Percentiles rank a stretch among this genome's conserved stretches.
Evolutionary conservation across 2,888 invertebrate species (phyloP).

Genomic region (Coecobrya sp.): DNA sequence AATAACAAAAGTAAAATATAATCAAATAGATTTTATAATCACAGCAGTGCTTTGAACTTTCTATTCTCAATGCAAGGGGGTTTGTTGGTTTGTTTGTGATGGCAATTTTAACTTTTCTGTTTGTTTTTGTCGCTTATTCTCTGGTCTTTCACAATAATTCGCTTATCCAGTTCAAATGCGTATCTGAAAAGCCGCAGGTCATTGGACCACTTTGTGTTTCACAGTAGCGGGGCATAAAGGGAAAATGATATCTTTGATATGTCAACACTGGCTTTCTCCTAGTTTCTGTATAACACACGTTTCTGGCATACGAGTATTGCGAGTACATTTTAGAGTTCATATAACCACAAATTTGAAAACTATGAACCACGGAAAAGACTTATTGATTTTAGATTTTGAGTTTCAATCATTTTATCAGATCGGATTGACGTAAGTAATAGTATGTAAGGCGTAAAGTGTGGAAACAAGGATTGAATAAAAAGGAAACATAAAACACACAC

Average conservation of each 20-base stretch:
- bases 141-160: not conserved
- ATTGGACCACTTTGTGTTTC: not conserved
- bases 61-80: conserved; percentile 2
- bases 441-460: not conserved
- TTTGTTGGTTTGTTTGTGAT: conserved; percentile 2
- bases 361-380: not conserved
- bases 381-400: conserved; percentile 72
- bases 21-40: not conserved
- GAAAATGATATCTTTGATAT: too few species aligned
- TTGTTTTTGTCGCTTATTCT: not conserved
- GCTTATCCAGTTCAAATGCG: not conserved
- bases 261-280: not conserved
- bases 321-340: not conserved
- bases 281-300: not conserved
- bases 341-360: not conserved
- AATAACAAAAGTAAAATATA: not conserved
- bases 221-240: too few species aligned
- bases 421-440: conserved; percentile 55
- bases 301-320: not conserved
- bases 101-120: not conserved
- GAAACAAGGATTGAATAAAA: not conserved
- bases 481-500: not conserved
- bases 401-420: conserved; percentile 67
- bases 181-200: not conserved
- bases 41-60: not conserved